These are phyloP conservation scores for Cryptotis parvus DNA, from an alignment of 2,113 vertebrate species.

Conservation along the genomic window DNA sequence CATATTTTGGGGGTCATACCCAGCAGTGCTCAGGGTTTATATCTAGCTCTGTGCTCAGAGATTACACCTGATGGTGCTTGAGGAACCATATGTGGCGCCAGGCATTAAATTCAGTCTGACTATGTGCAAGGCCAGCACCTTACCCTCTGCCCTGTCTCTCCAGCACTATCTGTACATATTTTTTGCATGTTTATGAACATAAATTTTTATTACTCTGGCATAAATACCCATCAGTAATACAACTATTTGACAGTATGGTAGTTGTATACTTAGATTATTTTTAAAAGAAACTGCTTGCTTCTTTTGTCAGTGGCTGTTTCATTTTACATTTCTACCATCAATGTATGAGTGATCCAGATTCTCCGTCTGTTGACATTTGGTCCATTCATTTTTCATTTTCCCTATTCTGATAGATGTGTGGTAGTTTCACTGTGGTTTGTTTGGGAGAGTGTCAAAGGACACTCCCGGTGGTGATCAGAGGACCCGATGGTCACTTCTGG, in stretches of 20 bases:
- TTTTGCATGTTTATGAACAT: background rate
- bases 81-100: too few species aligned
- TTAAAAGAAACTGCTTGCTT: background rate
- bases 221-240: background rate
- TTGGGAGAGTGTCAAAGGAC: too few species aligned
- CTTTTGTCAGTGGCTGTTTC: background rate
- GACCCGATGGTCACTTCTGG: too few species aligned
- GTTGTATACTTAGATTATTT: background rate
- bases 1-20: too few species aligned
- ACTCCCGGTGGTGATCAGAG: too few species aligned
- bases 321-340: background rate
- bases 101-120: too few species aligned
- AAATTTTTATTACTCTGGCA: background rate
- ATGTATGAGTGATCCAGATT: background rate
- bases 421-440: background rate
- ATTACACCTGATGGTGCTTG: too few species aligned
- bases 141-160: too few species aligned
- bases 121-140: too few species aligned
- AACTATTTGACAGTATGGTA: background rate
- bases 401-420: background rate
- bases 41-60: too few species aligned
- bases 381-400: background rate
- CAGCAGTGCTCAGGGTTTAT: too few species aligned
- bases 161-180: too few species aligned
- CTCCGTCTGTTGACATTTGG: background rate